A percentile compares a stretch with the other conserved stretches of the same genome.
Evolutionary conservation across 2,888 invertebrate species (phyloP).

Genomic region (Apodemia zela): DNA sequence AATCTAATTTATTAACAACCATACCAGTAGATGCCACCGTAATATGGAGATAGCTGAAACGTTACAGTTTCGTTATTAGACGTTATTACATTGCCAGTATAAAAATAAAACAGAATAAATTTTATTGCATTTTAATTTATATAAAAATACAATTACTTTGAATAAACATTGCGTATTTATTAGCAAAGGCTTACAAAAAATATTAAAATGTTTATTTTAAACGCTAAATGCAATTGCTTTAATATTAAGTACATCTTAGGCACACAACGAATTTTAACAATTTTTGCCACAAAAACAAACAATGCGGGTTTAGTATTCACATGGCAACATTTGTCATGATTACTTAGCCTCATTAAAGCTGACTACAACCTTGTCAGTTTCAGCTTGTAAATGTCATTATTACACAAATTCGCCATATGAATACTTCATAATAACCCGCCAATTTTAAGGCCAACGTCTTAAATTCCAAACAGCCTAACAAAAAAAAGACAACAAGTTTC

Average conservation of each 20-base stretch:
- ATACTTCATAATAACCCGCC: background rate
- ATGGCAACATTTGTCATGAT: background rate
- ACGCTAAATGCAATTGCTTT: constrained; percentile 54
- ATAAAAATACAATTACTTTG: constrained; percentile 74
- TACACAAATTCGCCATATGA: background rate
- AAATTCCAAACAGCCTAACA: constrained; percentile 8
- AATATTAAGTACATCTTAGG: constrained; percentile 63
- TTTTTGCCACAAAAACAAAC: background rate
- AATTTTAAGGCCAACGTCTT: background rate
- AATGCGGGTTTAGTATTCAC: background rate
- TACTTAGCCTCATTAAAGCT: background rate
- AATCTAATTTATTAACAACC: too few species aligned
- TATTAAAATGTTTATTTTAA: constrained; percentile 47
- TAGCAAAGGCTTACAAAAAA: constrained; percentile 56
- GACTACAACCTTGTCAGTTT: background rate
- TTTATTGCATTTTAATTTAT: constrained; percentile 66
- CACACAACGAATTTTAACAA: constrained; percentile 42
- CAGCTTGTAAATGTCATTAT: background rate
- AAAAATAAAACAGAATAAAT: constrained; percentile 44
- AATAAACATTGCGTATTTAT: constrained; percentile 63
- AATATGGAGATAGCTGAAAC: too few species aligned
- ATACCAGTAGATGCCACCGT: too few species aligned
- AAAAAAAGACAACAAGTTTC: background rate
- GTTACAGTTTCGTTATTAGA: too few species aligned
- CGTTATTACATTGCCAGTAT: too few species aligned